Conservation (phyloP, 2,113 vertebrate genomes). For the Paraplagusia blochii region DNA sequence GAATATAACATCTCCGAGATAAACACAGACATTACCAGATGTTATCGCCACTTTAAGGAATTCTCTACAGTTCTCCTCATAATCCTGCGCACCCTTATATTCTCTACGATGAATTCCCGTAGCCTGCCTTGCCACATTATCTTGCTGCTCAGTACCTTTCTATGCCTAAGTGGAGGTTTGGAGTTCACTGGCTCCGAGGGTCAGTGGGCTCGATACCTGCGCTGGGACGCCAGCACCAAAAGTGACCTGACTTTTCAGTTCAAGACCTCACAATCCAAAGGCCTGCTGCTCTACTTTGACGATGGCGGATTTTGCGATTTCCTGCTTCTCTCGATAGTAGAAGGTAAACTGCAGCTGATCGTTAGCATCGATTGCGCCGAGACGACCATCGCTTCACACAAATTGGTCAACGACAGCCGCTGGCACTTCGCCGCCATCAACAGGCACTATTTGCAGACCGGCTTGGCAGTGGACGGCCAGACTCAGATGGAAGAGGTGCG, state of each 20-base stretch:
- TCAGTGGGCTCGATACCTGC: slow-evolving; percentile 94
- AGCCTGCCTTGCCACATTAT: slow-evolving; percentile 79
- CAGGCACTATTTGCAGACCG: slow-evolving; percentile 84
- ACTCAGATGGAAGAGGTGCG: slow-evolving; percentile 83
- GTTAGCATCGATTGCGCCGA: slow-evolving; percentile 94
- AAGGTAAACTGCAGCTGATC: slow-evolving; percentile 85
- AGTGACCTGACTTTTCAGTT: slow-evolving; percentile 95
- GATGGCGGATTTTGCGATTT: slow-evolving; percentile 96
- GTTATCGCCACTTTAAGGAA: slow-evolving; percentile 56
- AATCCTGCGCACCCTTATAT: slow-evolving; percentile 41
- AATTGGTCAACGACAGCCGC: slow-evolving; percentile 87
- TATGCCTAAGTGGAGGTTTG: slow-evolving; percentile 83
- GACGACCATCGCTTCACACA: slow-evolving; percentile 80
- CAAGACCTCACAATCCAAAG: slow-evolving; percentile 88
- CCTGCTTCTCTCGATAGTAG: slow-evolving; percentile 83
- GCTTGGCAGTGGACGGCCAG: slow-evolving; percentile 85
- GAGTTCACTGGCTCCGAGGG: slow-evolving; percentile 92
- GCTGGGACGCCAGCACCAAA: slow-evolving; percentile 93
- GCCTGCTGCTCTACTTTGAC: slow-evolving; percentile 92
- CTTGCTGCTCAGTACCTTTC: slow-evolving; percentile 81
- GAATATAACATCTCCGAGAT: slow-evolving; percentile 55
- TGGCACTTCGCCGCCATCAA: slow-evolving; percentile 92
- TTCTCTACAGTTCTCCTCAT: slow-evolving; percentile 28
- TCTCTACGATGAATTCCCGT: slow-evolving; percentile 77
- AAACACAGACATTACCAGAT: slow-evolving; percentile 50